phyloP scores from a whole-genome alignment of 2,888 invertebrate genomes.

The Cheilosia scutellata region DNA sequence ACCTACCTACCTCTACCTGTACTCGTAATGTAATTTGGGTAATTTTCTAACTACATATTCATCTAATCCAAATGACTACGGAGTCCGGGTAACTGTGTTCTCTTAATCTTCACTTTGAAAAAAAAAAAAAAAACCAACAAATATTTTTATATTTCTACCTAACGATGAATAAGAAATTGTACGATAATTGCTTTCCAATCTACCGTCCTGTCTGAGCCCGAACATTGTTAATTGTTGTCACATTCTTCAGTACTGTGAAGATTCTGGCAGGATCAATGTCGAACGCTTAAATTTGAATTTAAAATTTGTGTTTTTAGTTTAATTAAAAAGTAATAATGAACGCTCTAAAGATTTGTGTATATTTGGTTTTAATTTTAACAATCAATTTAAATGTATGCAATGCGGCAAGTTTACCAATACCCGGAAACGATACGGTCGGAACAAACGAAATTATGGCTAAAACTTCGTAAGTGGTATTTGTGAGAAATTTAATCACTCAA shows the following conservation, averaged over 20 bases:
- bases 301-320: neutral
- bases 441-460: constrained; percentile 47
- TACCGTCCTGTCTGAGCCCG: neutral
- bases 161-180: too few relatives aligned
- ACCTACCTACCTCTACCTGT: too few relatives aligned
- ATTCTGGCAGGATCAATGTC: neutral
- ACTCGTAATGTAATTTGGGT: too few relatives aligned
- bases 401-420: constrained; percentile 33
- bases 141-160: too few relatives aligned
- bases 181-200: neutral
- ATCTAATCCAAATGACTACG: too few relatives aligned
- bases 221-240: neutral
- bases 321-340: constrained; percentile 3
- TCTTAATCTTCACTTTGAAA: too few relatives aligned
- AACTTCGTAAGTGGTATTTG: constrained; percentile 47
- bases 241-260: constrained; percentile 2
- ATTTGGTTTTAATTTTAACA: neutral
- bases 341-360: neutral
- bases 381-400: neutral
- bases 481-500: neutral
- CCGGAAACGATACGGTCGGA: constrained; percentile 25
- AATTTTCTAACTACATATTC: too few relatives aligned
- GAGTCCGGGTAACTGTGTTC: too few relatives aligned
- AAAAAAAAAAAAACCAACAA: too few relatives aligned
- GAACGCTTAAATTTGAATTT: neutral